These are phyloP conservation scores for Phortica okadai DNA, from an alignment of 2,888 invertebrate genomes.

Conservation along the genomic window DNA sequence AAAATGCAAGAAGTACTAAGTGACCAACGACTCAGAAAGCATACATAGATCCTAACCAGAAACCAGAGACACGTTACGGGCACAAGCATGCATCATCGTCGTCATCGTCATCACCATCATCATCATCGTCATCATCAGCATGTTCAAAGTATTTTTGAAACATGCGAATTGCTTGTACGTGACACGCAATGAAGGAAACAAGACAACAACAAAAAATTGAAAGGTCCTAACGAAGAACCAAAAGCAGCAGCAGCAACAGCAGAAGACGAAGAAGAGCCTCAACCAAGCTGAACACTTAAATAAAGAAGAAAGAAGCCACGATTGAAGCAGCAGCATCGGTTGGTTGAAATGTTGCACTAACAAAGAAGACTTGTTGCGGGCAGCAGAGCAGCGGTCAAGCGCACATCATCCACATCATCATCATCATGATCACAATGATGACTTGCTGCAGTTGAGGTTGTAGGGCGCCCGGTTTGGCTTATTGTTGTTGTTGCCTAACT, in stretches of 20 bases:
- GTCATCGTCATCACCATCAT: conserved; percentile 10
- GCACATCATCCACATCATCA: not conserved
- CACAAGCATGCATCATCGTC: conserved; percentile 8
- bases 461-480: not conserved
- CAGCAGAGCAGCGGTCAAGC: conserved; percentile 3
- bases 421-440: not conserved
- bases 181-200: conserved; percentile 71
- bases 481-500: conserved; percentile 22
- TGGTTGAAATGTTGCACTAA: not conserved
- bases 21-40: conserved; percentile 39
- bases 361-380: not conserved
- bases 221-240: conserved; percentile 49
- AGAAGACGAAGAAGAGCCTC: conserved; percentile 46
- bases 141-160: conserved; percentile 72
- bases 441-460: conserved; percentile 6
- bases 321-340: not conserved
- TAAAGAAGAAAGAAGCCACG: conserved; percentile 64
- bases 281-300: conserved; percentile 68
- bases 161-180: conserved; percentile 76
- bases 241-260: conserved; percentile 45
- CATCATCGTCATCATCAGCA: conserved; percentile 60
- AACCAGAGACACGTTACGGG: conserved; percentile 24
- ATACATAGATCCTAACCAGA: conserved; percentile 36
- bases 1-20: conserved; percentile 27
- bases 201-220: conserved; percentile 36